Percentiles rank a stretch among this genome's conserved stretches.
Conservation (phyloP, 2,113 vertebrate species). For the Pterocles orientalis region DNA sequence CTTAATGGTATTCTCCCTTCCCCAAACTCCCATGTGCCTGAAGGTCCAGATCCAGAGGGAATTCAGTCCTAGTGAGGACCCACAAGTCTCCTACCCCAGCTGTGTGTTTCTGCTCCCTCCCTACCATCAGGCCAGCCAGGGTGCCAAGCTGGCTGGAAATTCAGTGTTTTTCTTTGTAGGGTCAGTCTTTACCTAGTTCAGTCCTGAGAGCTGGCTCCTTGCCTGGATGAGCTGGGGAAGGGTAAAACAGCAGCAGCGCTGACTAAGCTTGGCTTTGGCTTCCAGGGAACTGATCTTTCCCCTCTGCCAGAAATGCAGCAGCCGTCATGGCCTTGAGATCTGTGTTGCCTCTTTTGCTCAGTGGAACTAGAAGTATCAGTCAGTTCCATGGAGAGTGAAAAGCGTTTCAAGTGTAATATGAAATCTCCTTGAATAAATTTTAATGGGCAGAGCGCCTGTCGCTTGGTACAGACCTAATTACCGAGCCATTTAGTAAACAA, state of each 20-base stretch:
- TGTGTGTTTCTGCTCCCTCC: neutral
- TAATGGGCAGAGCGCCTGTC: neutral
- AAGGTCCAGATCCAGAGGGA: neutral
- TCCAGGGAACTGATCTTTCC: neutral
- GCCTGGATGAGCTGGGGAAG: neutral
- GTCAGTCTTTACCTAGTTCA: neutral
- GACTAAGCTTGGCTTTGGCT: constrained; percentile 44
- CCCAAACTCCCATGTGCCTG: neutral
- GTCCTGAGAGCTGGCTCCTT: neutral
- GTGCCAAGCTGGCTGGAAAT: neutral
- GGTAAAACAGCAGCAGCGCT: neutral
- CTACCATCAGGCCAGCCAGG: fast-evolving
- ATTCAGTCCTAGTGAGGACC: neutral
- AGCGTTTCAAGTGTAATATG: neutral
- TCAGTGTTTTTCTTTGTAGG: neutral
- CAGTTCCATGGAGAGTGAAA: neutral
- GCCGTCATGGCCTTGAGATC: neutral
- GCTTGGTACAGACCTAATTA: neutral
- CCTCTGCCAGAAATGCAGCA: fast-evolving
- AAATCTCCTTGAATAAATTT: constrained; percentile 12
- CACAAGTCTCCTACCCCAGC: neutral
- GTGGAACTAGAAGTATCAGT: neutral
- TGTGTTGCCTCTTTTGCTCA: neutral
- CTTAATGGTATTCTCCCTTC: fast-evolving
- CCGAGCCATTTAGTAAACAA: constrained; percentile 6